These are phyloP conservation scores for Luperina testacea DNA, from an alignment of 2,888 invertebrate species.

Conservation along the genomic window DNA sequence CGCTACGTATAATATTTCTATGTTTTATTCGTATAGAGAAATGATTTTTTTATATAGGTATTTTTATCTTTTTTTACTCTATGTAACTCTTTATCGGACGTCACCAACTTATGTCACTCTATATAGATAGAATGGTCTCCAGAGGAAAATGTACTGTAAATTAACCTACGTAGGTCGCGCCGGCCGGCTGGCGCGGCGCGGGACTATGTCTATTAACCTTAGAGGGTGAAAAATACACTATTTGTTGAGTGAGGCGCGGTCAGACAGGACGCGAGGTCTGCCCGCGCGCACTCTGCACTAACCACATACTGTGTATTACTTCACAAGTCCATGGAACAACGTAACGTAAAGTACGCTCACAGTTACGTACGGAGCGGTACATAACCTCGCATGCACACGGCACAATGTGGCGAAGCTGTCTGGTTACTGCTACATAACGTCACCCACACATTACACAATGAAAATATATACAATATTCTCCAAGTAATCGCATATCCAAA, in stretches of 20 bases:
- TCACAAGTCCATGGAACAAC: conserved; percentile 36
- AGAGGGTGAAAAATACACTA: conserved; percentile 76
- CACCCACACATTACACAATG: conserved; percentile 30
- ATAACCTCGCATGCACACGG: not conserved
- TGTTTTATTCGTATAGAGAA: conserved; percentile 84
- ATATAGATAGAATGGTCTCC: conserved; percentile 75
- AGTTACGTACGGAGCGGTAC: not conserved
- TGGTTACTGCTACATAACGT: conserved; percentile 9
- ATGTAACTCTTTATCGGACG: conserved; percentile 87
- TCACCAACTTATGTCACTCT: conserved; percentile 84
- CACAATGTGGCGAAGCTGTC: not conserved
- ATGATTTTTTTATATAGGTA: conserved; percentile 83
- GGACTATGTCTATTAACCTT: conserved; percentile 59
- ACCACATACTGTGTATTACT: conserved; percentile 45
- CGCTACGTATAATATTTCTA: conserved; percentile 78
- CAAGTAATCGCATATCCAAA: conserved; percentile 37
- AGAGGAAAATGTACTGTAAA: conserved; percentile 82
- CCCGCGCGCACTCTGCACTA: conserved; percentile 50
- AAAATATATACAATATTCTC: conserved; percentile 52
- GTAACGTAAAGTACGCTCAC: conserved; percentile 7
- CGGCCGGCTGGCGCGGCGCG: conserved; percentile 23
- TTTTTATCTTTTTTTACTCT: conserved; percentile 82
- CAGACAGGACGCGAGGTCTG: conserved; percentile 45
- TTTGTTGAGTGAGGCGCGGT: conserved; percentile 60
- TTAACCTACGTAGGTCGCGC: conserved; percentile 73